Evolutionary conservation across 1,140 invertebrate species (phyloP).

Genomic region (Pogonomyrmex californicus): DNA sequence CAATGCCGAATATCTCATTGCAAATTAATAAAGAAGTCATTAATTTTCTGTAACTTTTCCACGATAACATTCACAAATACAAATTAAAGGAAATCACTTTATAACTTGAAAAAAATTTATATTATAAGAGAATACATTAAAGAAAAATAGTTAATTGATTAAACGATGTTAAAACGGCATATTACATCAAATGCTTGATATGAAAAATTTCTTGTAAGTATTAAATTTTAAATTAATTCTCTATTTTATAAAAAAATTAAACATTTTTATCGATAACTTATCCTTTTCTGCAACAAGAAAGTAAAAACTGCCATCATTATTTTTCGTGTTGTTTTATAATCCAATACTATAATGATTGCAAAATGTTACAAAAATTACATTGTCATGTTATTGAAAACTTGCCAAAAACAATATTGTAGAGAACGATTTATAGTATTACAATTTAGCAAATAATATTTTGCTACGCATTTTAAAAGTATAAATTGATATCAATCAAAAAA

Average conservation of each 20-base stretch:
- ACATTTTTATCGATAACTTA: background rate
- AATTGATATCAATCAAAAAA: background rate
- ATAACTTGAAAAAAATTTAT: background rate
- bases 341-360: background rate
- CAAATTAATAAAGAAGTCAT: slow-evolving; percentile 27
- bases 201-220: background rate
- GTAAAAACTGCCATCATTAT: background rate
- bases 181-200: slow-evolving; percentile 4
- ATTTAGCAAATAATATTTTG: background rate
- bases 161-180: background rate
- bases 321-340: background rate
- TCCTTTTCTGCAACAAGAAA: background rate
- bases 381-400: background rate
- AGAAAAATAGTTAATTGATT: too few relatives aligned
- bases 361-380: background rate
- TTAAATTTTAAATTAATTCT: background rate
- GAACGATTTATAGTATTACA: background rate
- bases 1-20: slow-evolving; percentile 34
- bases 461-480: background rate
- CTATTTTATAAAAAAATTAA: background rate
- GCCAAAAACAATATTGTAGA: background rate
- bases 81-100: background rate
- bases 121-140: background rate
- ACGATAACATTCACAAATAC: background rate
- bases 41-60: background rate